A percentile compares a stretch with the other conserved stretches of the same genome.
Evolutionary conservation across 2,888 invertebrate species (phyloP).

Genomic region (Trichogramma evanescens): DNA sequence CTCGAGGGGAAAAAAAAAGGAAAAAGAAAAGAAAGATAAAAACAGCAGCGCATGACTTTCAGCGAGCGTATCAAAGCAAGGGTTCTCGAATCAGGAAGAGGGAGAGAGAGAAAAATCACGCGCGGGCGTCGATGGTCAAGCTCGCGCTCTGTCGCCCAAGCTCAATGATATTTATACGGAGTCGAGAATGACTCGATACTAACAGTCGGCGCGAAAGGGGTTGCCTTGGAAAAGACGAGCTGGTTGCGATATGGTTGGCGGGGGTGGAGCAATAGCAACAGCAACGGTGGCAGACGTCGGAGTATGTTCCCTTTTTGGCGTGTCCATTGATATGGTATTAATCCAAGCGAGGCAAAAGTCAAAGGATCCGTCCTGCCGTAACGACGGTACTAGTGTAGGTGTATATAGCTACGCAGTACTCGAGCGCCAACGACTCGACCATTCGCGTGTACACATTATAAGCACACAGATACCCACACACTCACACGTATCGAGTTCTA

Average conservation of each 20-base stretch:
- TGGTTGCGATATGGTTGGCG: too few relatives aligned
- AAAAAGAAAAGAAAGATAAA: background rate
- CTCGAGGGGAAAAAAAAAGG: background rate
- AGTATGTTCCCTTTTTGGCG: conserved; percentile 30
- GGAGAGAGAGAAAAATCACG: background rate
- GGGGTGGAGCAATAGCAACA: background rate
- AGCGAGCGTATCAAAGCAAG: too few relatives aligned
- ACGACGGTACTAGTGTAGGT: background rate
- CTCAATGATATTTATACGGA: too few relatives aligned
- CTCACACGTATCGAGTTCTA: too few relatives aligned
- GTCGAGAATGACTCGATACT: too few relatives aligned
- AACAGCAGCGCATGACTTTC: too few relatives aligned
- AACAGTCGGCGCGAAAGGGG: too few relatives aligned
- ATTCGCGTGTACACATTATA: too few relatives aligned
- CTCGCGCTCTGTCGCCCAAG: too few relatives aligned
- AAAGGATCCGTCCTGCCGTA: conserved; percentile 28
- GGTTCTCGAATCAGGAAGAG: too few relatives aligned
- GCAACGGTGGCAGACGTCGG: background rate
- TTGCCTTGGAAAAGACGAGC: too few relatives aligned
- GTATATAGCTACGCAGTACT: background rate
- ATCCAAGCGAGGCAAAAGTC: conserved; percentile 34
- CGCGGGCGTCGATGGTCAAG: background rate
- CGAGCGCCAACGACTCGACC: background rate
- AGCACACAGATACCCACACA: too few relatives aligned
- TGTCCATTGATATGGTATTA: conserved; percentile 38